Base-by-base conservation (phyloP, 2,113 vertebrate genomes). In the Ochotona curzoniae region DNA sequence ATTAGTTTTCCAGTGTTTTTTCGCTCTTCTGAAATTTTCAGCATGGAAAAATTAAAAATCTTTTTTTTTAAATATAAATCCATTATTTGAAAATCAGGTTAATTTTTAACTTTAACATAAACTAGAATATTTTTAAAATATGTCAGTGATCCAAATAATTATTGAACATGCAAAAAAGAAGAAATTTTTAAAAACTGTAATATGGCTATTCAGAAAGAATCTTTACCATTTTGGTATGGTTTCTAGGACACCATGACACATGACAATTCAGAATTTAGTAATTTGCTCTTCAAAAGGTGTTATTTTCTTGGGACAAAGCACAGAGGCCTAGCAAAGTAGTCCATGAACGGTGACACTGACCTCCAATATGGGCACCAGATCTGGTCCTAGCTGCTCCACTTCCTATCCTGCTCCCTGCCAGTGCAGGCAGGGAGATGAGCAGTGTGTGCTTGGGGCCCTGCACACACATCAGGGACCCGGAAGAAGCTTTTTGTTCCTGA, bases 61-160 rank as follows among this genome's bases (percentile, higher is more conserved):
- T 23, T 54, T 91, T 63, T 91, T 86, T 25, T 49, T n/a, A n/a
- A n/a, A 44, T 44, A 44, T 3, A 73, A 83, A 57, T 44, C 6
- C 76, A 7, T 10, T 75, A 76, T 87, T 83, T 94, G 49, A 60
- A 85, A 91, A 74, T 20, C 57, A 82, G 15, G 47, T 4, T 69
- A 82, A 66, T 54, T 71, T 8, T 63, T 54, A 38, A 17, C 38
- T 76, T 94, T 70, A 86, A 91, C 89, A 76, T 79, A 91, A 86
- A 71, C 26, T 30, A 28, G 87, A 92, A 73, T 67, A 15, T 78
- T 93, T 93, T 47, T 44, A 74, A 90, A 87, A 63, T 60, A 80
- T 60, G 3, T 17, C 67, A 80, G 32, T 26, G 57, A 83, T 76
- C n/a, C 20, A 61, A 25, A 25, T 75, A 15, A 25, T 71, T 54